These are phyloP conservation scores for Camponotus floridanus DNA, from an alignment of 1,140 invertebrate genomes.

Conservation along the genomic window DNA sequence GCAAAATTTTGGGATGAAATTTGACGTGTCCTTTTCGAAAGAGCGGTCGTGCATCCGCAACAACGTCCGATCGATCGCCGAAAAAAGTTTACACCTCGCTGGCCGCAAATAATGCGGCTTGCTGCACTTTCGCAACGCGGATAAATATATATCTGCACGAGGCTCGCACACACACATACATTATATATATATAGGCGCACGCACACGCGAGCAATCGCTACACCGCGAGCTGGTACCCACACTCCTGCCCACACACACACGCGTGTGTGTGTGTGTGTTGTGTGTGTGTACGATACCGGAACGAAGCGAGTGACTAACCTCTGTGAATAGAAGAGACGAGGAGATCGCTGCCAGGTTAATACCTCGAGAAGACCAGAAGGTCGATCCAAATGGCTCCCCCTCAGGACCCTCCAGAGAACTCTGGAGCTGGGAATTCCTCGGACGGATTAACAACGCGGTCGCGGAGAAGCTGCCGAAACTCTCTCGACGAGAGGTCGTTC, in stretches of 20 bases:
- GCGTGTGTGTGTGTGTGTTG: too few relatives aligned
- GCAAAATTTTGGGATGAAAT: not conserved
- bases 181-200: not conserved
- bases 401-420: not conserved
- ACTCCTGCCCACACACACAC: conserved; percentile 63
- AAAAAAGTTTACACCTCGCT: conserved; percentile 62
- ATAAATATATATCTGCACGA: conserved; percentile 50
- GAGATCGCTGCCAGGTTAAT: conserved; percentile 42
- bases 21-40: not conserved
- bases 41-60: not conserved
- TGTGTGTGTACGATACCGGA: conserved; percentile 72
- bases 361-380: conserved; percentile 36
- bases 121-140: conserved; percentile 67
- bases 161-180: not conserved
- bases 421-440: not conserved
- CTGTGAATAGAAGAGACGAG: conserved; percentile 71
- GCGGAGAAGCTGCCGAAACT: not conserved
- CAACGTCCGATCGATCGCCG: conserved; percentile 3
- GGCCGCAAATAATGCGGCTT: conserved; percentile 61
- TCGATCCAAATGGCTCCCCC: not conserved
- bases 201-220: conserved; percentile 50
- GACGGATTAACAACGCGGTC: conserved; percentile 25
- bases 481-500: conserved; percentile 27
- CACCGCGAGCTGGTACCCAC: conserved; percentile 59
- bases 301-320: conserved; percentile 74